Base-by-base conservation (phyloP, 2,797 vertebrate species). In the Megaceryle alcyon region DNA sequence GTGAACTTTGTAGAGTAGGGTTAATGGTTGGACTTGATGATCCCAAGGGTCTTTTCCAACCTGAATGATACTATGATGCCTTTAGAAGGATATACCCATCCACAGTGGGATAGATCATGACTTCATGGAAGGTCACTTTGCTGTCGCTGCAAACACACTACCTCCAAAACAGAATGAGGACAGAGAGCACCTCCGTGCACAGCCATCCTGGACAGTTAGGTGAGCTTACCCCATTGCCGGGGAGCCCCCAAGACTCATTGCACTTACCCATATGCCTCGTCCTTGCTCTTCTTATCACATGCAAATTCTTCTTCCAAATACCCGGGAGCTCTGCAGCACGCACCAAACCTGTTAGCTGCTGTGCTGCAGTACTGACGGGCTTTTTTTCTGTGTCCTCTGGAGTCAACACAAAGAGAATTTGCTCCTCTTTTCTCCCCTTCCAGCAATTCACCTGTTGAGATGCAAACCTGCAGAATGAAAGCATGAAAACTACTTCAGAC, bases 121-220 rank as follows among this genome's bases (percentile, higher is more conserved):
- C n/a, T 86, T 90, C 16, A 4, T 22, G 23, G 49, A 59, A 68
- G 25, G 39, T 64, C 41, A 16, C 33, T 57, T 60, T 8, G 10
- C 60, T 6, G 3, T 35, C n/a, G 15, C 22, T 54, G 31, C 0
- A 0, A 23, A n/a, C 3, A 28, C 35, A 41, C 39, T 15, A 41
- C 39, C 53, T 33, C 33, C 71, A 51, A 46, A 61, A 51, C 51
- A 82, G 29, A 49, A 19, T 22, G 15, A 16, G 39, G 35, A 31
- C 21, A 39, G 53, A 41, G 69, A 59, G 29, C 39, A 12, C 14
- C 41, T 69, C 41, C 9, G 6, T 35, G 21, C 7, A 1, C 12
- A 19, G 23, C 33, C 44, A 82, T 7, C n/a, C 82, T 53, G 31
- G 53, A 22, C 28, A 33, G 28, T 20, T 28, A 53, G 4, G 14